phyloP scores from a whole-genome alignment of 2,888 invertebrate species.

The Chorisops tibialis region DNA sequence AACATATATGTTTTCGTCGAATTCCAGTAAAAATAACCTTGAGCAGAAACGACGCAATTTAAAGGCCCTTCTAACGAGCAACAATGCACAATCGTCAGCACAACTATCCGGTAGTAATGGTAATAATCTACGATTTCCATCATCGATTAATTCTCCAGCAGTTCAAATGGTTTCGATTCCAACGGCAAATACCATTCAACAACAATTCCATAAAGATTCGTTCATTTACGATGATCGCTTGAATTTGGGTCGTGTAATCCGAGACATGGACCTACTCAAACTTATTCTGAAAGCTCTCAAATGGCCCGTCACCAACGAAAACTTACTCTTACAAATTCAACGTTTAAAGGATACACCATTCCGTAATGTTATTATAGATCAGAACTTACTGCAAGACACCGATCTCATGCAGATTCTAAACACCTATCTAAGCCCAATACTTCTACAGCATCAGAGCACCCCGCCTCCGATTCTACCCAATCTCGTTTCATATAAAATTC shows the following conservation, averaged over 20 bases:
- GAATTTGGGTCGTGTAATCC: conserved; percentile 47
- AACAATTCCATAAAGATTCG: not conserved
- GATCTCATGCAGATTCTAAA: conserved; percentile 50
- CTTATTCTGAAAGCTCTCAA: conserved; percentile 50
- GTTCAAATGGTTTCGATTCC: not conserved
- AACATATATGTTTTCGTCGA: not conserved
- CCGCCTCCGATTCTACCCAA: conserved; percentile 35
- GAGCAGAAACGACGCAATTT: conserved; percentile 44
- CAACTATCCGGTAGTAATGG: no score
- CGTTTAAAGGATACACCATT: conserved; percentile 47
- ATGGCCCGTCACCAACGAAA: conserved; percentile 46
- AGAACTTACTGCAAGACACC: conserved; percentile 47
- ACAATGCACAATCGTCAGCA: conserved; percentile 7
- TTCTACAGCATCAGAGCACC: conserved; percentile 19
- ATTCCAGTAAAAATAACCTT: conserved; percentile 9
- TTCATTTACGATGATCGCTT: conserved; percentile 39
- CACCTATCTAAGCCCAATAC: conserved; percentile 40
- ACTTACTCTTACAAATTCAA: conserved; percentile 45
- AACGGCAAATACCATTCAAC: not conserved
- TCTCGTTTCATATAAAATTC: conserved; percentile 47
- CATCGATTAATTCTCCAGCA: not conserved
- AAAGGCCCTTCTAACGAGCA: conserved; percentile 42
- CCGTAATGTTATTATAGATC: conserved; percentile 47
- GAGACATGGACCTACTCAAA: conserved; percentile 48
- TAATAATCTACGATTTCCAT: not conserved